Evolutionary conservation across 1,140 invertebrate species (phyloP).

Genomic region (Drosophila ficusphila): DNA sequence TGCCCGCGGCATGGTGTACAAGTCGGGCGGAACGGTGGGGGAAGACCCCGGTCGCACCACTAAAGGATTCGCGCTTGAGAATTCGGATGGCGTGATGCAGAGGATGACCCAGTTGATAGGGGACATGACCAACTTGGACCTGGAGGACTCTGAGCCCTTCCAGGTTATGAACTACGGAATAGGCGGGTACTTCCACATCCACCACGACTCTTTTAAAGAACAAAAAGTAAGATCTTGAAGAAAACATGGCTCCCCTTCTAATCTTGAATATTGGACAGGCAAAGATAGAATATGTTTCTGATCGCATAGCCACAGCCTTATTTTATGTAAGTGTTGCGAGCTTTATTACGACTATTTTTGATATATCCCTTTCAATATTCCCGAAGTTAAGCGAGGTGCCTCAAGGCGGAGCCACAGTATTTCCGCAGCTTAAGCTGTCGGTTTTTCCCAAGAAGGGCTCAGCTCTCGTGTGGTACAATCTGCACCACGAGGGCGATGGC

Average conservation of each 20-base stretch:
- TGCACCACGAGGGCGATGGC: not conserved
- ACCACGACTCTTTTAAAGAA: too few relatives aligned
- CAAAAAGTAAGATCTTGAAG: not conserved
- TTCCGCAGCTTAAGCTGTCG: not conserved
- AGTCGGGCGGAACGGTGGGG: not conserved
- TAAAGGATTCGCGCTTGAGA: not conserved
- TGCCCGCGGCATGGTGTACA: not conserved
- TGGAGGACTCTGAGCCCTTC: not conserved
- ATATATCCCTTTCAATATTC: not conserved
- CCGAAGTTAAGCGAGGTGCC: not conserved
- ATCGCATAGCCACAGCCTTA: not conserved
- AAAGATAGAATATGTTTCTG: too few relatives aligned
- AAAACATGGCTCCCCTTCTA: not conserved
- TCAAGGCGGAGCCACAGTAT: not conserved
- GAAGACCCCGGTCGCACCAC: not conserved
- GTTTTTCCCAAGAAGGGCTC: not conserved
- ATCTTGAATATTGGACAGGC: not conserved
- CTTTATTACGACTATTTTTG: not conserved
- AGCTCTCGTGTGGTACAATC: conserved; percentile 2
- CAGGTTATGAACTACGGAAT: conserved; percentile 8
- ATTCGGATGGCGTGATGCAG: not conserved
- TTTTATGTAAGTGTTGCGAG: not conserved
- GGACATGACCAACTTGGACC: not conserved
- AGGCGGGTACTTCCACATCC: not conserved
- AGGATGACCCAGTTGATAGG: not conserved